phyloP scores from a whole-genome alignment of 2,113 vertebrate species.

The Gymnobelideus leadbeateri region DNA sequence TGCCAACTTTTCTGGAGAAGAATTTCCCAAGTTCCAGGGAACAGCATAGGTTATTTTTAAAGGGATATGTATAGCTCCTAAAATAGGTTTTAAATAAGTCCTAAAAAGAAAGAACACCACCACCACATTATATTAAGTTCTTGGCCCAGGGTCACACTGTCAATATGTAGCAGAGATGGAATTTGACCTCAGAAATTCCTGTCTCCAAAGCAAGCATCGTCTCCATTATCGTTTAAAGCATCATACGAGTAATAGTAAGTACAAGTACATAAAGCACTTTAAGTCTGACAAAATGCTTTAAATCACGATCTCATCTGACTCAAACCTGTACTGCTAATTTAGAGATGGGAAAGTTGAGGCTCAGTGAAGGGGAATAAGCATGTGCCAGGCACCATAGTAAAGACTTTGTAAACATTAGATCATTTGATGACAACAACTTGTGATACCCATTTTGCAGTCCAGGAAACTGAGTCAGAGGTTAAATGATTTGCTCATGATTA shows the following conservation, averaged over 20 bases:
- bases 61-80: not conserved
- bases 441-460: not conserved
- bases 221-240: not conserved
- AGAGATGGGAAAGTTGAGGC: not conserved
- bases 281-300: not conserved
- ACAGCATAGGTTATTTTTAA: not conserved
- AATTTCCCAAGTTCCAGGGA: not conserved
- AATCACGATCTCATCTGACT: not conserved
- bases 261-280: not conserved
- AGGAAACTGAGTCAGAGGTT: not conserved
- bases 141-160: not conserved
- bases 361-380: not conserved
- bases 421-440: not conserved
- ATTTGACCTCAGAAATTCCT: not conserved
- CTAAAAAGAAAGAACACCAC: not conserved
- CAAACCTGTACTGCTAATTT: not conserved
- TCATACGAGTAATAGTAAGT: not conserved
- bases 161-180: not conserved
- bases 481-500: not conserved
- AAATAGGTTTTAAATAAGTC: not conserved
- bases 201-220: not conserved
- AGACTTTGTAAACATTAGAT: not conserved
- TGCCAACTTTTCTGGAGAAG: not conserved
- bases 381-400: not conserved
- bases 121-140: not conserved